phyloP scores from a whole-genome alignment of 2,797 vertebrate species.

The Cyclura pinguis region DNA sequence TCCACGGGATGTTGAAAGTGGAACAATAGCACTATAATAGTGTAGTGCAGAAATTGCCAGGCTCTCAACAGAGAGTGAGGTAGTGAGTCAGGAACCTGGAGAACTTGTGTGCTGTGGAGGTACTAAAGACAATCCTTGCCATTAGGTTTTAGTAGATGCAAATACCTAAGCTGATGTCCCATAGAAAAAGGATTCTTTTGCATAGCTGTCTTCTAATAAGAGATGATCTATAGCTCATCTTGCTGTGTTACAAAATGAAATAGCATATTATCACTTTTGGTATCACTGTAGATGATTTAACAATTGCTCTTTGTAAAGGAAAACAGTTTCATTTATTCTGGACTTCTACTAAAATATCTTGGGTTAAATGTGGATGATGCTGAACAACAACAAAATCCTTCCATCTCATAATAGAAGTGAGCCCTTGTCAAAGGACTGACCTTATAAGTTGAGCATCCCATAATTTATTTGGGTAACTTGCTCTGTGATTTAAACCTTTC shows the following conservation, averaged over 20 bases:
- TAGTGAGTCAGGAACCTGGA: background rate
- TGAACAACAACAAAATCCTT: background rate
- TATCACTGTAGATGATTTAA: background rate
- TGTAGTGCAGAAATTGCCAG: too few species aligned
- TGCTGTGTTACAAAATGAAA: background rate
- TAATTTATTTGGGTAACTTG: constrained; percentile 1
- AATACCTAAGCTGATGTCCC: too few species aligned
- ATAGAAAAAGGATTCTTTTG: constrained; percentile 5
- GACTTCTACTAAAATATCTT: background rate
- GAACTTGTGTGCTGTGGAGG: background rate
- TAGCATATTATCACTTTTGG: background rate
- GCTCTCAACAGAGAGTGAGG: background rate
- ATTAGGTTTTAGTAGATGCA: background rate
- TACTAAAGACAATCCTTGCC: too few species aligned
- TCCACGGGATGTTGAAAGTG: too few species aligned
- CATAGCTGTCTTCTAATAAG: background rate
- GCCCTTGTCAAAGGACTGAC: background rate
- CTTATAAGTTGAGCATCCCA: constrained; percentile 17
- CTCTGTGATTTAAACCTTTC: constrained; percentile 14
- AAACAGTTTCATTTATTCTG: background rate
- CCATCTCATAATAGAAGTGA: background rate
- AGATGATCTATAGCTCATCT: background rate
- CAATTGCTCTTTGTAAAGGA: background rate
- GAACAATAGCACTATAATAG: too few species aligned
- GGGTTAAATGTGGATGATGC: background rate